Evolutionary conservation across 2,797 vertebrate genomes (phyloP).

Genomic region (Anguilla megastoma): DNA sequence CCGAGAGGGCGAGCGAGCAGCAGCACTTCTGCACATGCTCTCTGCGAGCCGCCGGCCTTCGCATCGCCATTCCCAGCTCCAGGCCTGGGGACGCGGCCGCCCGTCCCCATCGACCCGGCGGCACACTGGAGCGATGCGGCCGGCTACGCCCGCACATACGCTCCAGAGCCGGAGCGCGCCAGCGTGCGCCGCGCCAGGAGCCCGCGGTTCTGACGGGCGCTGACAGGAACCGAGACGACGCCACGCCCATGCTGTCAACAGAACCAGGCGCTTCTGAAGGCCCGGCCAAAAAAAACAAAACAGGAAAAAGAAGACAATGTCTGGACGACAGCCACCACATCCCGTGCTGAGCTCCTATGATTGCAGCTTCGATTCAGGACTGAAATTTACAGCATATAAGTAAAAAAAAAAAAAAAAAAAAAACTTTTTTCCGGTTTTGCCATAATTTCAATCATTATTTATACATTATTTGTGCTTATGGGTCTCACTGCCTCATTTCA

Average conservation of each 20-base stretch:
- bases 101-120: not conserved
- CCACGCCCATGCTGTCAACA: not conserved
- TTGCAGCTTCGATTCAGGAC: not conserved
- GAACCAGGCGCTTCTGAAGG: not conserved
- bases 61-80: not conserved
- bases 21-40: not conserved
- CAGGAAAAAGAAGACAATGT: not conserved
- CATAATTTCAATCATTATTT: not conserved
- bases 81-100: not conserved
- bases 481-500: not conserved
- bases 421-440: not conserved
- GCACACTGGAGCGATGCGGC: not conserved
- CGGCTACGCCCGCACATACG: not conserved
- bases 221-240: not conserved
- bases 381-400: not conserved
- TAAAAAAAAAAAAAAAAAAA: not conserved
- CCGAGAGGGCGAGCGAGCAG: not conserved
- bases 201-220: constrained; percentile 12
- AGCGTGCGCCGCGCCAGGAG: not conserved
- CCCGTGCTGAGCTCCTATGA: not conserved
- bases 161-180: not conserved
- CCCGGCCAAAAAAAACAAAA: not conserved
- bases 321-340: not conserved
- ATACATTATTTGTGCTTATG: not conserved
- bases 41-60: not conserved